These are phyloP conservation scores for Agrypnia vestita DNA, from an alignment of 1,140 invertebrate species.

Conservation along the genomic window DNA sequence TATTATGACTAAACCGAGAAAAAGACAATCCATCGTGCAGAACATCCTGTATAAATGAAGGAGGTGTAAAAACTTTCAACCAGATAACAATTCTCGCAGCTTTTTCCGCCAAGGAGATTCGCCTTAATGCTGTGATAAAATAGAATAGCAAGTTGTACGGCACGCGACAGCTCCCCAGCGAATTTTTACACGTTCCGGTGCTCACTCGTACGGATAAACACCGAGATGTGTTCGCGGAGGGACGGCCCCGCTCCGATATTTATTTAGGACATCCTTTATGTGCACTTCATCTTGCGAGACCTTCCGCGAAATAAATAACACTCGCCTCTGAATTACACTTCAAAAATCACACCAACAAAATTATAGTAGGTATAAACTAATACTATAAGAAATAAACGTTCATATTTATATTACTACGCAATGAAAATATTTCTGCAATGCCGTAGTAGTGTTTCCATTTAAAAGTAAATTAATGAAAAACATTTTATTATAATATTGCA, in stretches of 20 bases:
- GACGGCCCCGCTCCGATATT: slow-evolving; percentile 40
- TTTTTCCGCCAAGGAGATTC: background rate
- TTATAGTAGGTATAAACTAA: too few relatives aligned
- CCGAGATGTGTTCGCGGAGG: slow-evolving; percentile 37
- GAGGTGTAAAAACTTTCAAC: too few relatives aligned
- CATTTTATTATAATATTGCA: too few relatives aligned
- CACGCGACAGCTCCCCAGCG: slow-evolving; percentile 31
- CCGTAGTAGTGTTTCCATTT: too few relatives aligned
- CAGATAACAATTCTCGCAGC: too few relatives aligned
- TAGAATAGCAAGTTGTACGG: slow-evolving; percentile 43
- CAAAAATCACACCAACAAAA: background rate
- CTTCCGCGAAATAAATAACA: slow-evolving; percentile 28
- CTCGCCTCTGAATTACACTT: background rate
- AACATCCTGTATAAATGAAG: too few relatives aligned
- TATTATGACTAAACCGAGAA: too few relatives aligned
- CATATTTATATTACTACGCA: too few relatives aligned
- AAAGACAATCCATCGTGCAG: too few relatives aligned
- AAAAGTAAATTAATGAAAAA: too few relatives aligned
- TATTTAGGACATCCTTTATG: slow-evolving; percentile 48
- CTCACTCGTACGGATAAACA: slow-evolving; percentile 42
- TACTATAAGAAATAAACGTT: too few relatives aligned
- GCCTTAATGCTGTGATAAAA: slow-evolving; percentile 47
- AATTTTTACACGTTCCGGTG: slow-evolving; percentile 46
- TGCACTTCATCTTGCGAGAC: slow-evolving; percentile 41
- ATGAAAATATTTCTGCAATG: too few relatives aligned